phyloP scores from a whole-genome alignment of 2,888 invertebrate species.

The Ganaspis brasiliensis region DNA sequence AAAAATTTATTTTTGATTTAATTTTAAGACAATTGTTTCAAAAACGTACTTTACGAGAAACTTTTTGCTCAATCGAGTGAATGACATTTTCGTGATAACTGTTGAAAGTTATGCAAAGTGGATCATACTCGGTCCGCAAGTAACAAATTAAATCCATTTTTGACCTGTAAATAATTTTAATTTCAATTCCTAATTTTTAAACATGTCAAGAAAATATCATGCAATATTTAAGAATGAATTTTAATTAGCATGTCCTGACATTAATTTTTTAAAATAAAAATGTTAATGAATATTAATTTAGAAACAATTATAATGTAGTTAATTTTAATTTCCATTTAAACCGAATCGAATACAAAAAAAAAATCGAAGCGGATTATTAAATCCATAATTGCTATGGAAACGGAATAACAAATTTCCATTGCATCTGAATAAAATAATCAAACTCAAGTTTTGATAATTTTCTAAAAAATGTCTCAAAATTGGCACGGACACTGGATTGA shows the following conservation, averaged over 20 bases:
- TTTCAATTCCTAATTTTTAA: not conserved
- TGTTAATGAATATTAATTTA: too few relatives aligned
- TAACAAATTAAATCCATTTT: conserved; percentile 90
- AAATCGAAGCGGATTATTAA: not conserved
- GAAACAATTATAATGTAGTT: too few relatives aligned
- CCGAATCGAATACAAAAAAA: not conserved
- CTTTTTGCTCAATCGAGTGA: conserved; percentile 91
- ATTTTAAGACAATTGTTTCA: conserved; percentile 31
- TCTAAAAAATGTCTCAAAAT: conserved; percentile 68
- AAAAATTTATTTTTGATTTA: too few relatives aligned
- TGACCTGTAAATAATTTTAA: conserved; percentile 81
- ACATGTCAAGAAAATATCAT: not conserved
- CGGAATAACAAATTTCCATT: conserved; percentile 41
- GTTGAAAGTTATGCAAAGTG: conserved; percentile 90
- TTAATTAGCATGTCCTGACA: not conserved
- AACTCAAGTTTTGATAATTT: not conserved
- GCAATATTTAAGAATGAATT: not conserved
- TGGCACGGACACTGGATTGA: conserved; percentile 72
- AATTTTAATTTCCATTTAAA: too few relatives aligned
- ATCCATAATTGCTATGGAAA: conserved; percentile 49
- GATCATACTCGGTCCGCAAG: conserved; percentile 94
- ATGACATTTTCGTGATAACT: conserved; percentile 86
- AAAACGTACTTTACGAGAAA: conserved; percentile 84
- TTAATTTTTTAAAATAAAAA: too few relatives aligned
- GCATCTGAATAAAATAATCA: too few relatives aligned